Base-by-base conservation (phyloP, 2,888 invertebrate genomes). In the Andrena haemorrhoa region DNA sequence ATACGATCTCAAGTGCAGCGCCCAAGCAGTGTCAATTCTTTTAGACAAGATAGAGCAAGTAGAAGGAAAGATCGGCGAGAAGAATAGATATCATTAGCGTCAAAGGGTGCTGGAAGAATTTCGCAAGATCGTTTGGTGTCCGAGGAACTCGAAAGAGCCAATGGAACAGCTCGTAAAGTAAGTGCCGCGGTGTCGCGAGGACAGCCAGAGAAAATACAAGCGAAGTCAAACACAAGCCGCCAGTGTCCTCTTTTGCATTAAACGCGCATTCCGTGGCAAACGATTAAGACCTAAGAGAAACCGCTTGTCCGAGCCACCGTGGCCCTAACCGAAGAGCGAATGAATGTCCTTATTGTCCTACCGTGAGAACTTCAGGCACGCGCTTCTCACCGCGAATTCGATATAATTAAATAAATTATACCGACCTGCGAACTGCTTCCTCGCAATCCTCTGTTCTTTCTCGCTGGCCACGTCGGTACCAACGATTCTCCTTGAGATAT, bases 301-400 rank as follows among this genome's bases (percentile, higher is more conserved):
- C 87, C 87, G 88, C 88, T 88, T 84, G 84, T 84, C 84, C 74
- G 49, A 23, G 69, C 47, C 60, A 56, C 75, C 51, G 56, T 72
- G 65, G 49, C 23, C 47, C 64, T 65, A 49, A 53, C 70, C 72
- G 71, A 82, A 83, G 74, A 35, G 85, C 89, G 91, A 92, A 92
- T 92, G 92, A 92, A 92, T 92, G 92, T 92, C 88, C 89, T 91
- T 89, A 92, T 92, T 92, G 92, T 92, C 86, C 82, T 47, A 89
- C 86, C 92, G 92, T 92, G 92, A 92, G 92, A 92, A 92, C 88
- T 82, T 71, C 71, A 73, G 90, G 90, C 89, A 91, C 91, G 90
- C 90, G 91, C 89, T 83, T 84, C 87, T 85, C 85, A 74, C 82
- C 87, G 88, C 89, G 88, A 89, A 90, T 91, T 89, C 90, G 89